Percentiles rank a stretch among this genome's conserved stretches.
phyloP scores from a whole-genome alignment of 2,888 invertebrate genomes.

The Geophilus truncorum region DNA sequence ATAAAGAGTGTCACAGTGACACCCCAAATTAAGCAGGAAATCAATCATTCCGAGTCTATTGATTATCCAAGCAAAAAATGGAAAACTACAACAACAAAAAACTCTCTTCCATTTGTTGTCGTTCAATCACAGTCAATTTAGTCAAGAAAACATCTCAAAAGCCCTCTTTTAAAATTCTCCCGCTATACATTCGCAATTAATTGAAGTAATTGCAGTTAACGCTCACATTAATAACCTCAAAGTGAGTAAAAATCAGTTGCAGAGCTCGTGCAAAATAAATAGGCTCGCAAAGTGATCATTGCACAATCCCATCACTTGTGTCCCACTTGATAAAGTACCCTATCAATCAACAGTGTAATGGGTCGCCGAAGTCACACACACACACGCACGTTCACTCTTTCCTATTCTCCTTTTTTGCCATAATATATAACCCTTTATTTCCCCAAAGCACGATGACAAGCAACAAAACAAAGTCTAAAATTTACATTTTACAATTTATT shows the following conservation, averaged over 20 bases:
- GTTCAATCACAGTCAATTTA: background rate
- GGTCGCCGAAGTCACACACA: background rate
- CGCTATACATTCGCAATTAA: background rate
- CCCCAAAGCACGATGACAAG: background rate
- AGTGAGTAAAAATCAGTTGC: background rate
- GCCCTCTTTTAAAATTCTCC: no score
- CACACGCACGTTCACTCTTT: background rate
- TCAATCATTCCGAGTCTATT: background rate
- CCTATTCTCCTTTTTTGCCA: background rate
- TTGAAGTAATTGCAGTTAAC: background rate
- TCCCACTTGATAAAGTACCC: background rate
- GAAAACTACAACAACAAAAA: no score
- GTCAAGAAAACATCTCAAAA: background rate
- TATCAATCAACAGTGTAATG: background rate
- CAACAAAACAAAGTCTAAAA: background rate
- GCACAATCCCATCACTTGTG: background rate
- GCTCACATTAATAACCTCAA: background rate
- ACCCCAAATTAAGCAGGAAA: background rate
- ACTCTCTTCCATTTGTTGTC: background rate
- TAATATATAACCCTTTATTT: background rate
- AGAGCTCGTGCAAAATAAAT: background rate
- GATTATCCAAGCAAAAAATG: no score
- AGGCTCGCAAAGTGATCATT: background rate
- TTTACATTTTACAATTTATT: background rate
- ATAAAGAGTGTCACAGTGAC: no score